These are phyloP conservation scores for Galerucella nymphaeae DNA, from an alignment of 2,888 invertebrate genomes.

Conservation along the genomic window DNA sequence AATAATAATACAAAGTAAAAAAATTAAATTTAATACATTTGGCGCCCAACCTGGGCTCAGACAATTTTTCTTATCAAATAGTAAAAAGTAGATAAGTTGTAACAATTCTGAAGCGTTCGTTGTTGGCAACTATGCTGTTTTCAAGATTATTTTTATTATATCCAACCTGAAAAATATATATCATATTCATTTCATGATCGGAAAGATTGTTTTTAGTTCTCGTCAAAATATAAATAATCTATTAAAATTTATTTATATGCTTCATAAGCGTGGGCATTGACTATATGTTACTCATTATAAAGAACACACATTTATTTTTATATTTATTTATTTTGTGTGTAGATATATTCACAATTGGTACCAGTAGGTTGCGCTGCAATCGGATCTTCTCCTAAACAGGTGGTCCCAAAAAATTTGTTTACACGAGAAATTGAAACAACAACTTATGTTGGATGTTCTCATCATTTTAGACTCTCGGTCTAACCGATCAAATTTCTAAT, in stretches of 20 bases:
- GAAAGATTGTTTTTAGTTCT: not conserved
- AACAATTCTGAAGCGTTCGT: not conserved
- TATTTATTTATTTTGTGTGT: not conserved
- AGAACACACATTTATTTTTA: too few relatives aligned
- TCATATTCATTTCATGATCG: not conserved
- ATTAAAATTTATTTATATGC: not conserved
- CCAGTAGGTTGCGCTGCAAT: too few relatives aligned
- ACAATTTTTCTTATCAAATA: too few relatives aligned
- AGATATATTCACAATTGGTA: not conserved
- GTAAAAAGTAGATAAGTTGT: not conserved
- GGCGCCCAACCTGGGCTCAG: too few relatives aligned
- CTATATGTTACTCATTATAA: not conserved
- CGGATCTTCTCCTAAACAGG: not conserved
- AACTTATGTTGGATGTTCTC: too few relatives aligned
- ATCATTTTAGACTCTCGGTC: not conserved
- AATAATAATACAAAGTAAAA: too few relatives aligned
- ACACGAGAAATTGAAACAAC: too few relatives aligned
- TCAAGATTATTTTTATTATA: not conserved
- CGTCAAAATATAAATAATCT: not conserved
- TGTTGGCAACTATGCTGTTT: not conserved
- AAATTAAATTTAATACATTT: too few relatives aligned
- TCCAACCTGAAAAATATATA: not conserved
- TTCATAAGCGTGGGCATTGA: not conserved
- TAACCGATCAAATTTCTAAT: constrained; percentile 3
- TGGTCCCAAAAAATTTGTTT: too few relatives aligned